Evolutionary conservation across 2,113 vertebrate genomes (phyloP).

Genomic region (Xiphorhynchus elegans): DNA sequence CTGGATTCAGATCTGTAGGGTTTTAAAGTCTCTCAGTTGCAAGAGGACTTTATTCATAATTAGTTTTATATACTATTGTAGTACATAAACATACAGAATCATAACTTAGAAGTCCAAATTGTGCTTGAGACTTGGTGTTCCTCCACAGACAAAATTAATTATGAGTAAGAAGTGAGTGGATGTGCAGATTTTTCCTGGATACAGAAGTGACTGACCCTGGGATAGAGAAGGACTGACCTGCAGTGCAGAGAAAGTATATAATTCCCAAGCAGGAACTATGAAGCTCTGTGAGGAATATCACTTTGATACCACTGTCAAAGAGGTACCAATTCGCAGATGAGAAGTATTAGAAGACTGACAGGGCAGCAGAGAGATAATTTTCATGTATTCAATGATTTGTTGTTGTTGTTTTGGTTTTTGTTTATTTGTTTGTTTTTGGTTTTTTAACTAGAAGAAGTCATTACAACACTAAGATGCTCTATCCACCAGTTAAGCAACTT

Average conservation of each 20-base stretch:
- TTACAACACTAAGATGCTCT: background rate
- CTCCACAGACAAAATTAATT: background rate
- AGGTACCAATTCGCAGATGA: background rate
- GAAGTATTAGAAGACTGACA: background rate
- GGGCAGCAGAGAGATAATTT: background rate
- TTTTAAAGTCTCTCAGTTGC: background rate
- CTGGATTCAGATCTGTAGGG: background rate
- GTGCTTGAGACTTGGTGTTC: background rate
- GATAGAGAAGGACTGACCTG: background rate
- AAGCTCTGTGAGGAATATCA: background rate
- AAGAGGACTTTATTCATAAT: background rate
- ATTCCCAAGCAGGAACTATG: background rate
- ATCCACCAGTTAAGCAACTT: background rate
- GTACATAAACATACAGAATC: background rate
- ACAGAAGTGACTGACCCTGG: background rate
- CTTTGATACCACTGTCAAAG: background rate
- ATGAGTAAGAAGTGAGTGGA: background rate
- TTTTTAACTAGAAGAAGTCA: background rate
- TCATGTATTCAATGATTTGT: background rate
- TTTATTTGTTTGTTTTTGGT: background rate
- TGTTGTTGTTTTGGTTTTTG: too few species aligned
- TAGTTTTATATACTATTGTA: background rate
- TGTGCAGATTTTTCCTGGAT: background rate
- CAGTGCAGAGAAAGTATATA: background rate
- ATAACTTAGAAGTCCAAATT: background rate